Conservation (phyloP, 2,797 vertebrate genomes). For the Rousettus madagascariensis region DNA sequence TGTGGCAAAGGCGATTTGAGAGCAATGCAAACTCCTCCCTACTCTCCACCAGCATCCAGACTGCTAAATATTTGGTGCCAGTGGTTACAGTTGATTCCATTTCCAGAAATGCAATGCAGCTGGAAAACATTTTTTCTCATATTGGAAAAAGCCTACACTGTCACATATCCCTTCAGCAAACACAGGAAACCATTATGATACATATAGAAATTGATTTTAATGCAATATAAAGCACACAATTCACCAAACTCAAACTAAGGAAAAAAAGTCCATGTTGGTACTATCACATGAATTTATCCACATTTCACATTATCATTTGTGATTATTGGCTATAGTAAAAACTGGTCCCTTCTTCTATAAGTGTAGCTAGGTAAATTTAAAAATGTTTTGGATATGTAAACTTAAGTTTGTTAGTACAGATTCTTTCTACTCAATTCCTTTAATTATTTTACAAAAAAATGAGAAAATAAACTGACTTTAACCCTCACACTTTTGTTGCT, state of each 20-base stretch:
- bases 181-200: slow-evolving; percentile 52
- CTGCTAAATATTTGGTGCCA: slow-evolving; percentile 76
- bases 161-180: slow-evolving; percentile 40
- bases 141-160: slow-evolving; percentile 49
- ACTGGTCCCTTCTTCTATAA: not conserved
- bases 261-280: not conserved
- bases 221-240: slow-evolving; percentile 38
- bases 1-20: slow-evolving; percentile 38
- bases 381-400: not conserved
- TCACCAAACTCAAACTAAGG: slow-evolving; percentile 42
- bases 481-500: not conserved
- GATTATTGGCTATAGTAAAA: not conserved
- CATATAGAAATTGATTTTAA: slow-evolving; percentile 55
- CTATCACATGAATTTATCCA: not conserved
- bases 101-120: slow-evolving; percentile 71
- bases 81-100: slow-evolving; percentile 62
- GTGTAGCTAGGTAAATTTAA: not conserved
- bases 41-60: slow-evolving; percentile 54
- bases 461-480: not conserved
- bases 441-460: not conserved
- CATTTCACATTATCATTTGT: not conserved
- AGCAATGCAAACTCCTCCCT: slow-evolving; percentile 33
- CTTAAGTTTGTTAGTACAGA: not conserved
- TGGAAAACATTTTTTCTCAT: slow-evolving; percentile 58
- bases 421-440: not conserved